A percentile compares a stretch with the other conserved stretches of the same genome.
These are phyloP conservation scores for Drosophila borborema DNA, from an alignment of 2,888 invertebrate species.

Conservation along the genomic window DNA sequence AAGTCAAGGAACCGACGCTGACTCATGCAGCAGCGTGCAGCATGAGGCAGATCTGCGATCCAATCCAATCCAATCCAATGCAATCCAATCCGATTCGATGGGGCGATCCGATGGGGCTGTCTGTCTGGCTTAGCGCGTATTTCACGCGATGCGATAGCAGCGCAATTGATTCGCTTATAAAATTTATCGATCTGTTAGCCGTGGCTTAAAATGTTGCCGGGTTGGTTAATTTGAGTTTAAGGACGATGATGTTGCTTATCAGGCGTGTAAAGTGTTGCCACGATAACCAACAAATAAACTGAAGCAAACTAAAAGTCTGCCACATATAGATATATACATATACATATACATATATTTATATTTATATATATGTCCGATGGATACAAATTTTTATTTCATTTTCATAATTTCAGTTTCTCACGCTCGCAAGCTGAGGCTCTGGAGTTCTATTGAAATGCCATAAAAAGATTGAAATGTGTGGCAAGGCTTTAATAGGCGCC, in stretches of 20 bases:
- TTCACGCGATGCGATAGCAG: slow-evolving; percentile 78
- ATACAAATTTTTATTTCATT: slow-evolving; percentile 47
- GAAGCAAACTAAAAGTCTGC: slow-evolving; percentile 7
- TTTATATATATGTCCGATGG: not conserved
- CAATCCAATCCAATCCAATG: slow-evolving; percentile 17
- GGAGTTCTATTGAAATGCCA: slow-evolving; percentile 79
- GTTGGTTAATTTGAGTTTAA: slow-evolving; percentile 35
- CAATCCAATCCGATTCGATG: not conserved
- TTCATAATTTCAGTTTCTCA: slow-evolving; percentile 78
- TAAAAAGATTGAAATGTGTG: slow-evolving; percentile 76
- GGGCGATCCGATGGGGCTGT: slow-evolving; percentile 42
- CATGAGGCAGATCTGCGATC: slow-evolving; percentile 29
- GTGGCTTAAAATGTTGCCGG: slow-evolving; percentile 58
- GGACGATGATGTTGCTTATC: slow-evolving; percentile 54
- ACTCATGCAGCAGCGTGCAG: slow-evolving; percentile 38
- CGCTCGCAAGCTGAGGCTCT: slow-evolving; percentile 43
- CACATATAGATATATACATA: slow-evolving; percentile 7
- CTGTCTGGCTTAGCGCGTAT: slow-evolving; percentile 54
- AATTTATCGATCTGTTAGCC: slow-evolving; percentile 77
- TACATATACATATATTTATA: not conserved
- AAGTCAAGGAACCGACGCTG: slow-evolving; percentile 63
- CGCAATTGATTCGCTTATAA: slow-evolving; percentile 83
- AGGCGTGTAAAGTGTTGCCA: slow-evolving; percentile 60
- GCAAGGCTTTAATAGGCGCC: slow-evolving; percentile 74
- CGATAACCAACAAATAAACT: slow-evolving; percentile 46